Evolutionary conservation across 2,888 invertebrate species (phyloP).

Genomic region (Pyralis farinalis): DNA sequence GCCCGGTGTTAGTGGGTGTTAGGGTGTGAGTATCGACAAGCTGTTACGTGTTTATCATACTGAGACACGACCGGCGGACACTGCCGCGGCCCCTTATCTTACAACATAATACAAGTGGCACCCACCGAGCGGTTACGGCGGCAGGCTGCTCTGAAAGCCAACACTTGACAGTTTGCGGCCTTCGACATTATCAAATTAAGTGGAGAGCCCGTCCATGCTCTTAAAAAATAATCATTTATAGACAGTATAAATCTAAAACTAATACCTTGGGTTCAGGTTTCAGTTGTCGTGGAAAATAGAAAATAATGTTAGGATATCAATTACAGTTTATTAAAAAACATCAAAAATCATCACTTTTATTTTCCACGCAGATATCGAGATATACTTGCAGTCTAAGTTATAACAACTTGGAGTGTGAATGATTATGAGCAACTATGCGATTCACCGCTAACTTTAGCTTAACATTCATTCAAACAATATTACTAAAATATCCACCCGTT

Average conservation of each 20-base stretch:
- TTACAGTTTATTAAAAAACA: conserved; percentile 47
- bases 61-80: conserved; percentile 20
- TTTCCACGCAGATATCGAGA: conserved; percentile 50
- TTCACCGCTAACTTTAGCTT: conserved; percentile 20
- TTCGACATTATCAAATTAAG: conserved; percentile 32
- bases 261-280: conserved; percentile 21
- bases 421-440: conserved; percentile 11
- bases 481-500: conserved; percentile 26
- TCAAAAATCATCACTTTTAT: conserved; percentile 43
- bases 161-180: conserved; percentile 22
- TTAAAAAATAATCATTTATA: conserved; percentile 38
- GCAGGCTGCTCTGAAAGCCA: conserved; percentile 17
- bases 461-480: conserved; percentile 15
- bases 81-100: background rate
- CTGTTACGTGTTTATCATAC: conserved; percentile 39
- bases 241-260: conserved; percentile 14
- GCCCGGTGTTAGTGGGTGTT: conserved; percentile 47
- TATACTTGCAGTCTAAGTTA: conserved; percentile 14
- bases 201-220: conserved; percentile 37
- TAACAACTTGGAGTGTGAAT: conserved; percentile 23
- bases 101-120: conserved; percentile 22
- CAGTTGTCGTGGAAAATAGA: conserved; percentile 60
- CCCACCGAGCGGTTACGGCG: conserved; percentile 31
- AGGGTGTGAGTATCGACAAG: conserved; percentile 49
- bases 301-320: conserved; percentile 49